Evolutionary conservation across 2,888 invertebrate species (phyloP).

Genomic region (Sisyra terminalis): DNA sequence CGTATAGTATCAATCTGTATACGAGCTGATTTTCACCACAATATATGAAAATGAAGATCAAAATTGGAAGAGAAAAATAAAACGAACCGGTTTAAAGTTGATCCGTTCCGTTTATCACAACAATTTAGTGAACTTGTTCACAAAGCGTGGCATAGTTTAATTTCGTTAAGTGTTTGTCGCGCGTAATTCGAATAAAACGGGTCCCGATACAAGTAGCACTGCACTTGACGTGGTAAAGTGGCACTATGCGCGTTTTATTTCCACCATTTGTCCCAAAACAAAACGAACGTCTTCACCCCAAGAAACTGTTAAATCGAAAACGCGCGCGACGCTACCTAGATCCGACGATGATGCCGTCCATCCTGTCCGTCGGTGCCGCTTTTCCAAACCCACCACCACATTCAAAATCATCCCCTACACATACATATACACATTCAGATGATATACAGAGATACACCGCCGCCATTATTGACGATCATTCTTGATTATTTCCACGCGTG

Average conservation of each 20-base stretch:
- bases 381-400: conserved; percentile 2
- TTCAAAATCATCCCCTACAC: not conserved
- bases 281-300: conserved; percentile 2
- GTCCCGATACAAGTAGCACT: not conserved
- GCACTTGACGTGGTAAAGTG: not conserved
- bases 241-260: conserved; percentile 2
- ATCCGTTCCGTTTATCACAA: not conserved
- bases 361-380: conserved; percentile 8
- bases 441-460: conserved; percentile 14
- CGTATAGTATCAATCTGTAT: no score
- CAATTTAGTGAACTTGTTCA: conserved; percentile 1
- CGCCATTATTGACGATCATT: conserved; percentile 33
- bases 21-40: no score
- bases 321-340: conserved; percentile 9
- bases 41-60: not conserved
- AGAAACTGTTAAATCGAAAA: conserved; percentile 11
- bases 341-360: conserved; percentile 14
- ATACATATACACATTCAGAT: not conserved
- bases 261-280: conserved; percentile 1
- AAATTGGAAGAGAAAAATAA: not conserved
- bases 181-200: no score
- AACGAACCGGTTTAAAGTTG: not conserved
- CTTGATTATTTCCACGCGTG: conserved; percentile 27
- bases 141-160: conserved; percentile 3
- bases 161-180: conserved; percentile 3